Percentiles rank a stretch among this genome's conserved stretches.
Conservation (phyloP, 2,888 invertebrate species). For the Keiferia lycopersicella region DNA sequence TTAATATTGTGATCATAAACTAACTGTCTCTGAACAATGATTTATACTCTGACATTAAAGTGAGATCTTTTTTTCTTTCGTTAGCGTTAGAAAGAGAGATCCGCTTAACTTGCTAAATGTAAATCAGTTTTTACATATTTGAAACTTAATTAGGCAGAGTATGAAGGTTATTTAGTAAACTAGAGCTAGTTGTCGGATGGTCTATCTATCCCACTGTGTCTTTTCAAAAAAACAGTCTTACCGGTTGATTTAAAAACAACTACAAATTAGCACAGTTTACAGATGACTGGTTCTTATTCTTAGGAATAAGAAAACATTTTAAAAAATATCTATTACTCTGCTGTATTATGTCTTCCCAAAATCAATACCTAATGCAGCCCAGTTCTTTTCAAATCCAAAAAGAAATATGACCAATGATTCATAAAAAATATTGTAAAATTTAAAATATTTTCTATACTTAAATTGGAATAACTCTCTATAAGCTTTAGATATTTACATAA, state of each 20-base stretch:
- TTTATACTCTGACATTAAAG: too few relatives aligned
- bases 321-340: neutral
- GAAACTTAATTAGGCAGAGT: too few relatives aligned
- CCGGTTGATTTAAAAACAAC: too few relatives aligned
- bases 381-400: neutral
- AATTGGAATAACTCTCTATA: conserved; percentile 74
- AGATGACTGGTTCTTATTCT: too few relatives aligned
- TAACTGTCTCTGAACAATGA: neutral
- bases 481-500: conserved; percentile 70
- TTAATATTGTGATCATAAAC: neutral
- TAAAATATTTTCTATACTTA: conserved; percentile 51
- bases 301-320: too few relatives aligned
- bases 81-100: too few relatives aligned
- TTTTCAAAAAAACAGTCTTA: too few relatives aligned
- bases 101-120: neutral
- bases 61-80: neutral
- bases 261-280: too few relatives aligned
- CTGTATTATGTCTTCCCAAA: neutral
- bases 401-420: conserved; percentile 59
- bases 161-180: too few relatives aligned
- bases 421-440: conserved; percentile 44
- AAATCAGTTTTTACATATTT: too few relatives aligned
- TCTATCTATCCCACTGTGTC: too few relatives aligned
- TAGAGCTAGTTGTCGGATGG: too few relatives aligned
- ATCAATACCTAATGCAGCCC: neutral